Base-by-base conservation (phyloP, 2,113 vertebrate genomes). In the Apeltes quadracus region DNA sequence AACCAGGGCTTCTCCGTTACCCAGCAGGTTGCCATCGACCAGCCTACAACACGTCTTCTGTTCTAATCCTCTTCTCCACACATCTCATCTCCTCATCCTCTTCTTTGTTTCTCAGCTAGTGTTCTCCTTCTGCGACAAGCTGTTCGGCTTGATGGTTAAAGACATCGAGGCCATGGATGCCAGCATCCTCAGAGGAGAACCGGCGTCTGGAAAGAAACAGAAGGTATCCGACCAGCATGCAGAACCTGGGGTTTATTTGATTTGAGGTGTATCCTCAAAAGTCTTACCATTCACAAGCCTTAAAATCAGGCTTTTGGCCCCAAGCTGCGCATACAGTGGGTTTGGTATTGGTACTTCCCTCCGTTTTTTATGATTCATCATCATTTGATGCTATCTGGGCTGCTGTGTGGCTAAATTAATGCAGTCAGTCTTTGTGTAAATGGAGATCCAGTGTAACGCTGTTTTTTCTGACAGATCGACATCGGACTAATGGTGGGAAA, bases 91-190 rank as follows among this genome's bases (percentile, higher is more conserved):
- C 5, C 14, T 34, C n/a, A 15, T n/a, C 18, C 10, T 38, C 61
- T 36, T 29, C 54, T 69, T 39, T 29, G n/a, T 72, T 54, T 79
- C 43, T 73, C 87, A 99, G 98, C 90, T 99, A 15, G 98, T 99
- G 53, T 99, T 98, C 69, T 97, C 92, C 79, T 99, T 99, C 83
- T 97, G 95, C 58, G 97, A 98, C 75, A 99, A 99, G 76, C 95
- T 99, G 23, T 99, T 99, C 80, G 96, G 96, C 8, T 87, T 99
- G 61, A 3, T 96, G 76, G 96, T 99, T 12, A 99, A 99, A 86
- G 95, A 97, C 41, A 95, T 98, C 32, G 98, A 99, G 84, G 98
- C 95, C 5, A 99, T 99, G 97, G 97, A 99, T 76, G 92, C 97
- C 76, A 98, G 96, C 92, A 98, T 98, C 76, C 94, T 99, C 55